Conservation (phyloP, 2,797 vertebrate genomes). For the Kryptolebias ocellatus region DNA sequence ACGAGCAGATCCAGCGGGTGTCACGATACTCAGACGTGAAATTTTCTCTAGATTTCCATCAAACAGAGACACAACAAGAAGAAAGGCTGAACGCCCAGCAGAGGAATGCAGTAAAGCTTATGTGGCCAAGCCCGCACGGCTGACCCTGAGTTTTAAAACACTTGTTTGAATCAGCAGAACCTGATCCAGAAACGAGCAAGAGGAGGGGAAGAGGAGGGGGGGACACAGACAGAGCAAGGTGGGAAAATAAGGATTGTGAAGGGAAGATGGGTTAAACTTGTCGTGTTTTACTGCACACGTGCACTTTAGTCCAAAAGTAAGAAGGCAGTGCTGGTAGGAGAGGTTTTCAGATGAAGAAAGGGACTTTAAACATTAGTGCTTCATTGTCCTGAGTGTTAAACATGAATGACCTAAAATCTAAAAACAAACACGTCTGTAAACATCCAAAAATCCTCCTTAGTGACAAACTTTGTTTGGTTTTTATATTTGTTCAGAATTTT, state of each 20-base stretch:
- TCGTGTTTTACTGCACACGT: conserved; percentile 8
- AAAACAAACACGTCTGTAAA: no score
- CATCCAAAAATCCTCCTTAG: no score
- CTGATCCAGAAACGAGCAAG: conserved; percentile 64
- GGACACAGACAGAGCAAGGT: conserved; percentile 54
- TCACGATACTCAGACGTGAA: conserved; percentile 25
- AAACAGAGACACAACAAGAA: conserved; percentile 50
- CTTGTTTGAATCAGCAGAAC: conserved; percentile 73
- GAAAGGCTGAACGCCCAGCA: conserved; percentile 65
- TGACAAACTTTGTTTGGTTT: no score
- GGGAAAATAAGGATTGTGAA: conserved; percentile 50
- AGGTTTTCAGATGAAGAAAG: conserved; percentile 47
- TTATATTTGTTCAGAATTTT: no score
- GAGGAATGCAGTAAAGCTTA: conserved; percentile 74
- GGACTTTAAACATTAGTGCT: conserved; percentile 47
- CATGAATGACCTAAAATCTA: no score
- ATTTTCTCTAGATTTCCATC: conserved; percentile 41
- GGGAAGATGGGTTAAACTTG: conserved; percentile 46
- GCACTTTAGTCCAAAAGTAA: conserved; percentile 25
- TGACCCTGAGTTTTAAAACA: conserved; percentile 55
- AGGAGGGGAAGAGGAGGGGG: no score
- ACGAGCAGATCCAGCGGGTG: conserved; percentile 6
- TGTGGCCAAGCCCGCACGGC: conserved; percentile 65
- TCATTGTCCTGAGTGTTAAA: not conserved
- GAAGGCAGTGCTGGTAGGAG: conserved; percentile 54